Conservation (phyloP, 2,797 vertebrate genomes). For the Gallirallus australis region DNA sequence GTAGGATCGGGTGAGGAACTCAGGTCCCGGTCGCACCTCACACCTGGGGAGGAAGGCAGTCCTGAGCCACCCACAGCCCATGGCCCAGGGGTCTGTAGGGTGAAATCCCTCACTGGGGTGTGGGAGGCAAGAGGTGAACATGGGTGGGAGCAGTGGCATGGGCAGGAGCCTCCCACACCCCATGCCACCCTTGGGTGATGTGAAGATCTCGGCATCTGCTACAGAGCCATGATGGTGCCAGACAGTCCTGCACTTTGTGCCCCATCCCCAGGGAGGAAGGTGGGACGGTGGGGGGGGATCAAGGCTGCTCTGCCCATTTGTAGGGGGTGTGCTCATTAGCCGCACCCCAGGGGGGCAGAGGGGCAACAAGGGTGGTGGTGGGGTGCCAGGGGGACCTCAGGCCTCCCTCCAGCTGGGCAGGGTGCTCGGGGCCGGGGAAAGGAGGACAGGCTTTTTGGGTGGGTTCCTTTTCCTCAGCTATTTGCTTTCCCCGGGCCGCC, state of each 20-base stretch:
- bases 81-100: fast-evolving
- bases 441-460: too few relatives aligned
- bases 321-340: neutral
- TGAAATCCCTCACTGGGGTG: neutral
- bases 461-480: neutral
- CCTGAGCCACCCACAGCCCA: neutral
- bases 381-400: neutral
- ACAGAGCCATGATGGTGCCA: fast-evolving
- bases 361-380: too few relatives aligned
- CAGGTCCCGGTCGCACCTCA: conserved; percentile 89
- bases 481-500: neutral
- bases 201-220: neutral
- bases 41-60: conserved; percentile 77
- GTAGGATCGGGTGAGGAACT: conserved; percentile 91
- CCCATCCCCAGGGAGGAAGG: too few relatives aligned
- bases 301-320: neutral
- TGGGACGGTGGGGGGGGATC: fast-evolving
- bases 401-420: neutral
- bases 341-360: neutral
- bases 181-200: neutral
- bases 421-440: neutral
- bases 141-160: fast-evolving
- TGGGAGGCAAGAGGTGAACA: fast-evolving
- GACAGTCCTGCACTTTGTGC: fast-evolving
- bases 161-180: neutral